Evolutionary conservation across 2,113 vertebrate genomes (phyloP).

Genomic region (Uropsilus gracilis): DNA sequence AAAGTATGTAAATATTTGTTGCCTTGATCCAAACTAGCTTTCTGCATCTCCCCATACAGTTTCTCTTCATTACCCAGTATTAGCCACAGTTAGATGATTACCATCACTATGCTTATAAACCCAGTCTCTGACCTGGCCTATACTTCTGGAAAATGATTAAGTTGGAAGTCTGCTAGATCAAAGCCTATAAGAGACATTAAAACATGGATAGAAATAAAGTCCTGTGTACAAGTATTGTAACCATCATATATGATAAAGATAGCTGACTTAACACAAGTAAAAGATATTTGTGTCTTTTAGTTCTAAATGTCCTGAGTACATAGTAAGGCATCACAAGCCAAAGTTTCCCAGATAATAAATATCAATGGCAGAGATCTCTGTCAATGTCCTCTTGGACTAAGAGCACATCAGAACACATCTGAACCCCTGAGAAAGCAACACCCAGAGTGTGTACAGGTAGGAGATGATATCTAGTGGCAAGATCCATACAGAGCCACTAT

Average conservation of each 20-base stretch:
- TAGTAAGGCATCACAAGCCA: background rate
- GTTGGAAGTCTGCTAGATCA: background rate
- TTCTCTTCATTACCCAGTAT: background rate
- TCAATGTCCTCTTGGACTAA: background rate
- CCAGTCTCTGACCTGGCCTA: background rate
- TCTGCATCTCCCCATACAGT: background rate
- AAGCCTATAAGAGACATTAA: background rate
- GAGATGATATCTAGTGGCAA: background rate
- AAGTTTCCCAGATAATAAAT: background rate
- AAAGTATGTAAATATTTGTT: constrained; percentile 10
- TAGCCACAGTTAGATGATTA: background rate
- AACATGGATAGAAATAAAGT: background rate
- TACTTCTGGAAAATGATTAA: background rate
- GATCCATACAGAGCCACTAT: background rate
- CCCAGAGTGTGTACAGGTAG: background rate
- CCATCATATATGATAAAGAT: background rate
- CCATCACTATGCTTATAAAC: background rate
- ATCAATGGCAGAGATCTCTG: background rate
- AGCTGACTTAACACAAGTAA: background rate
- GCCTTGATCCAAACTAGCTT: background rate
- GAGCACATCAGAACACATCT: background rate
- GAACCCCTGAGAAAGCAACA: background rate
- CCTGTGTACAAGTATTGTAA: background rate
- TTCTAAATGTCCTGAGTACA: background rate
- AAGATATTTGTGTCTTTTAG: constrained; percentile 16